phyloP scores from a whole-genome alignment of 2,888 invertebrate genomes.

The Tubulanus polymorphus region DNA sequence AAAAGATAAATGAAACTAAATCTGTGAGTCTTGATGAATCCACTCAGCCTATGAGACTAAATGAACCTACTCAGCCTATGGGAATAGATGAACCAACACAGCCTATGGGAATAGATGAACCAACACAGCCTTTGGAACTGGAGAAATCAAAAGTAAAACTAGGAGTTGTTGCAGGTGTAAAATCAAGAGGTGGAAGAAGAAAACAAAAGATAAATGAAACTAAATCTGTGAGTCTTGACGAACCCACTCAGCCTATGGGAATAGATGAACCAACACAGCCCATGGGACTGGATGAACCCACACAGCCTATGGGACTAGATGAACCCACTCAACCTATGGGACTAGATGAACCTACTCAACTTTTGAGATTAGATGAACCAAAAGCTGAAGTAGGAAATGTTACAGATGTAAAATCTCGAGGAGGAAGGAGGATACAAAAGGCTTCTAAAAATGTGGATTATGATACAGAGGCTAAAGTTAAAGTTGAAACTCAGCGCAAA shows the following conservation, averaged over 20 bases:
- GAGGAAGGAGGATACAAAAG: no score
- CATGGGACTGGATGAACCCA: no score
- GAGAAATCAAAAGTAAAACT: background rate
- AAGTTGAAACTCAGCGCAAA: no score
- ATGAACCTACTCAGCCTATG: no score
- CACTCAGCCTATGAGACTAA: conserved; percentile 3
- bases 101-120: conserved; percentile 7
- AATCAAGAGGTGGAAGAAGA: no score
- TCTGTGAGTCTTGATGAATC: background rate
- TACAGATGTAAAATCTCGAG: no score
- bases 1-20: background rate
- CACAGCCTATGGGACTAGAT: no score
- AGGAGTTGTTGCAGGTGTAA: background rate
- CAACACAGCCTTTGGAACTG: background rate
- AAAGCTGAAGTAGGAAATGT: background rate
- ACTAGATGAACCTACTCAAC: no score
- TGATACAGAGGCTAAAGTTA: no score
- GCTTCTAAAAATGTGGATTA: no score
- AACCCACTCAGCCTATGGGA: background rate
- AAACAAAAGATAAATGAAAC: no score
- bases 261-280: conserved; percentile 8
- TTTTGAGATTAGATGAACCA: conserved; percentile 15
- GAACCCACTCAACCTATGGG: no score
- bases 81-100: background rate
- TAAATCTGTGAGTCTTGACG: background rate